Base-by-base conservation (phyloP, 2,888 invertebrate genomes). In the Lasius fuliginosus region DNA sequence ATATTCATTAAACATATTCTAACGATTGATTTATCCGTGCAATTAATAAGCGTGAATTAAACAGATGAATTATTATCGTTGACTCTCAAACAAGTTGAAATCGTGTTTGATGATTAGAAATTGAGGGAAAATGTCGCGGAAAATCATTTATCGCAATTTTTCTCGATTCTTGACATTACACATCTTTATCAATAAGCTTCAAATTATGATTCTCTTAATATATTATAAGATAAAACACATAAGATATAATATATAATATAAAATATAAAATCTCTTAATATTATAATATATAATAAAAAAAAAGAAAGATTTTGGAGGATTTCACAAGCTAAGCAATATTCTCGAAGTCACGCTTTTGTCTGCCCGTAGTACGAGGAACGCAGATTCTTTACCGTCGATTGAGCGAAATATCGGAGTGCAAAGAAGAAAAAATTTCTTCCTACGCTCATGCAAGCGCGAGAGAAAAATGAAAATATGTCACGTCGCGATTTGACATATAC, bases 391-490 rank as follows among this genome's bases (percentile, higher is more conserved):
- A 81, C 46, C 12, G 73, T 36, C 74, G 79, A 81, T 81, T 36
- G 79, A 81, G 56, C 60, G 46, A 46, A 33, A 60, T 65, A 36
- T 56, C 56, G n/a, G 49, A 65, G 30, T n/a, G 30, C 56, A 60
- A 73, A 46, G 23, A 46, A 42, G 36, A 81, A 81, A 58, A 71
- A 46, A 60, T 81, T 60, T 33, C 60, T 23, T 42, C 27, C 46
- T 71, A 33, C 42, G 60, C 23, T 69, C 33, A 33, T 33, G 30
- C 42, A 60, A 60, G 60, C 60, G 23, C 33, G 65, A 69, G 85
- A 71, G 87, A 82, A 83, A 88, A 90, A 90, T 89, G 90, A 88
- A 86, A 88, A 90, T 82, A 76, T 76, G 75, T 83, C 77, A 74
- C 71, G 84, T 74, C 68, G 60, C 23, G 84, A 53, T 42, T 75